phyloP scores from a whole-genome alignment of 1,140 invertebrate species.

The Pteromalus puparum region DNA sequence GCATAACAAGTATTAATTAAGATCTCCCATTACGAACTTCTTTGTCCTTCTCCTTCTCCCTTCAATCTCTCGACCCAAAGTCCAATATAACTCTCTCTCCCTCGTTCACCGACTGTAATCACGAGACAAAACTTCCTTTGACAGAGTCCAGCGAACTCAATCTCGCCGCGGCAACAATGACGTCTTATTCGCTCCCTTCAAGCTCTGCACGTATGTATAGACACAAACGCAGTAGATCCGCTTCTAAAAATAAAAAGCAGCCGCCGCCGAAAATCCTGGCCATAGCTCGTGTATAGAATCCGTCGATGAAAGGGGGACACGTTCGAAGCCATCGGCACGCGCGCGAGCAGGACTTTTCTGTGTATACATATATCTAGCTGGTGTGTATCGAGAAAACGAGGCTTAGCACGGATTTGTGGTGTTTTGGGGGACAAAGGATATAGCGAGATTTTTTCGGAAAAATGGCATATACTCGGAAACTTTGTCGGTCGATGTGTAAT shows the following conservation, averaged over 20 bases:
- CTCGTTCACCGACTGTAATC: background rate
- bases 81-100: no score
- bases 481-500: background rate
- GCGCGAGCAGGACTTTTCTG: background rate
- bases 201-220: background rate
- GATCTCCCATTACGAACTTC: no score
- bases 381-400: background rate
- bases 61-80: no score
- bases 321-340: background rate
- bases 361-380: no score
- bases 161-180: background rate
- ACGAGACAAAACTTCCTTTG: conserved; percentile 7
- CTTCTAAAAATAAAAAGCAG: conserved; percentile 8
- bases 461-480: background rate
- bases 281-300: background rate
- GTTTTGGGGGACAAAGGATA: background rate
- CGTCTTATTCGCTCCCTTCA: conserved; percentile 4
- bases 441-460: background rate
- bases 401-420: background rate
- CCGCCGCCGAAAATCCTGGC: background rate
- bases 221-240: background rate
- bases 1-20: background rate
- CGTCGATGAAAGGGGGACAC: background rate
- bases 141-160: conserved; percentile 6
- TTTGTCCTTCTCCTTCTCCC: no score